Base-by-base conservation (phyloP, 2,113 vertebrate species). In the Panurus biarmicus region DNA sequence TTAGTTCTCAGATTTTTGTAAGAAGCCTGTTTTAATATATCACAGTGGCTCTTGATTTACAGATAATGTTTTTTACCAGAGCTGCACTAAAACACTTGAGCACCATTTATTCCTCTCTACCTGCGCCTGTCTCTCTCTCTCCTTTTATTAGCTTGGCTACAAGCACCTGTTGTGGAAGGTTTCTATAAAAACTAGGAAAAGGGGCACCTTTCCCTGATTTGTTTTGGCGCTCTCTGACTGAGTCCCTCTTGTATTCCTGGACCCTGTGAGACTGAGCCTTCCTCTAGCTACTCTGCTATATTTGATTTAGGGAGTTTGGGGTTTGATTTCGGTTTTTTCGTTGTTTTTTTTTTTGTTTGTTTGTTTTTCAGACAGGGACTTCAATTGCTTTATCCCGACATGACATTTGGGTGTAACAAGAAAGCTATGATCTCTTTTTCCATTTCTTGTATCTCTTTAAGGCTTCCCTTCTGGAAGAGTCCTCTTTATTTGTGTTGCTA, bases 191-290 rank as follows among this genome's bases (percentile, higher is more conserved):
- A 18, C 14, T 65, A 33, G 58, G 25, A 53, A 42, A 56, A 86
- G 12, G 40, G 33, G 2, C 0, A 18, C 2, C 7, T 8, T 48
- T 71, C 11, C 9, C 10, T 79, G 40, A 7, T 7, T 53, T 95
- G 10, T 5, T 76, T 17, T 73, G 35, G 4, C 44, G 20, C 1
- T 67, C 2, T 89, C 2, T 58, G 50, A 4, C 2, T 33, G 13
- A 45, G 8, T 1, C 4, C 2, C 5, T 89, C 4, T 56, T 1
- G 0, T 28, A 10, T 1, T 31, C 9, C 24, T 38, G 5, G 6
- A n/a, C 4, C 5, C 16, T 25, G 10, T 62, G 33, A 75, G 33
- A 19, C 14, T 50, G 35, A 75, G 11, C 17, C 10, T 70, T 83
- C 12, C 44, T 22, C 5, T 16, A 18, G 16, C 3, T 85, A 5